Evolutionary conservation across 2,888 invertebrate genomes (phyloP).

Genomic region (Eudemis profundana): DNA sequence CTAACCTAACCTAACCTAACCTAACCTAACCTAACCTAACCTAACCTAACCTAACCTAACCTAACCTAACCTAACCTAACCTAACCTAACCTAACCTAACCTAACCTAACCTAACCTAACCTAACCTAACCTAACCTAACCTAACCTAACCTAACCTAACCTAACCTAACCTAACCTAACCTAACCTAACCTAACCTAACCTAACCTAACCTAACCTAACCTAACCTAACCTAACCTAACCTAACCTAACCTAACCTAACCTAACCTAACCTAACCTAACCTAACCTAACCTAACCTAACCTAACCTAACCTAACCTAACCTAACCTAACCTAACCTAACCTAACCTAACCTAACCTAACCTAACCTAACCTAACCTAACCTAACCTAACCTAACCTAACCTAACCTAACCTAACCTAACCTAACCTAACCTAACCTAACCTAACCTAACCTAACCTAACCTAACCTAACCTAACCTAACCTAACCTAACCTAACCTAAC

Average conservation of each 20-base stretch:
- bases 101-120: conserved; percentile 14
- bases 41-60: conserved; percentile 14
- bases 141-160: conserved; percentile 14
- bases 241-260: conserved; percentile 14
- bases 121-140: conserved; percentile 14
- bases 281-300: conserved; percentile 14
- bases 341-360: conserved; percentile 14
- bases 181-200: conserved; percentile 14
- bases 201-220: conserved; percentile 14
- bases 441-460: conserved; percentile 14
- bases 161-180: conserved; percentile 14
- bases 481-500: conserved; percentile 14
- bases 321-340: conserved; percentile 14
- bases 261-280: conserved; percentile 14
- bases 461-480: conserved; percentile 14
- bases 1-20: conserved; percentile 14
- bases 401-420: conserved; percentile 14
- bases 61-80: conserved; percentile 14
- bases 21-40: conserved; percentile 14
- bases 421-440: conserved; percentile 14
- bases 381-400: conserved; percentile 14
- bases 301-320: conserved; percentile 14
- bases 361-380: conserved; percentile 14
- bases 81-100: conserved; percentile 14
- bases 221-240: conserved; percentile 14